phyloP scores from a whole-genome alignment of 2,888 invertebrate species.

The Cosmia trapezina region DNA sequence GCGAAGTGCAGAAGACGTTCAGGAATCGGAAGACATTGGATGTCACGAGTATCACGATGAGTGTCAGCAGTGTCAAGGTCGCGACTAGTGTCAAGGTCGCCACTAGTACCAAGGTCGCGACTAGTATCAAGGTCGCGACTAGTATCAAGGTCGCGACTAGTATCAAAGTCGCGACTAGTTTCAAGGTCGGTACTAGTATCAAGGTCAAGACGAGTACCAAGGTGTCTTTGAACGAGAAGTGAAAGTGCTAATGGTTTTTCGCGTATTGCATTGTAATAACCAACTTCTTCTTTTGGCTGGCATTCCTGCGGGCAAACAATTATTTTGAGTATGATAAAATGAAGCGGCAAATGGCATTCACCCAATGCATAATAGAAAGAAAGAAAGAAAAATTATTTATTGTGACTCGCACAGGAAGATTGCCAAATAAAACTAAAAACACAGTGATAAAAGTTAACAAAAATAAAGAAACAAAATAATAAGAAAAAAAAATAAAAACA shows the following conservation, averaged over 20 bases:
- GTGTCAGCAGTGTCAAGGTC: accelerated
- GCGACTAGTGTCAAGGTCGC: not conserved
- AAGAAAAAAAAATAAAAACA: too few species aligned
- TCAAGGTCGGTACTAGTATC: too few species aligned
- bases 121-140: accelerated
- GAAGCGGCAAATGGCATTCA: not conserved
- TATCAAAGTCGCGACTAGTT: accelerated
- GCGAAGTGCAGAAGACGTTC: not conserved
- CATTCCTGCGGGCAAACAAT: constrained; percentile 20
- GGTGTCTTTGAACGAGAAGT: accelerated
- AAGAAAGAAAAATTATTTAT: too few species aligned
- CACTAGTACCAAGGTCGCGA: accelerated
- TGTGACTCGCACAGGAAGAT: too few species aligned
- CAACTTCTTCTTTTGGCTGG: not conserved
- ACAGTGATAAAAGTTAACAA: too few species aligned
- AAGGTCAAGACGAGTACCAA: not conserved
- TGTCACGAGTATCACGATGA: not conserved
- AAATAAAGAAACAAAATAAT: too few species aligned
- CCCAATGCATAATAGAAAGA: too few species aligned
- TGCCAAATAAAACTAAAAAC: too few species aligned
- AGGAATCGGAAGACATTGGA: not conserved
- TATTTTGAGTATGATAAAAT: not conserved
- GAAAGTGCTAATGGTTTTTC: not conserved
- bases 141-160: accelerated
- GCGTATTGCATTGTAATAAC: constrained; percentile 1